Evolutionary conservation across 2,113 vertebrate genomes (phyloP).

Genomic region (Oxygymnocypris stewartii): DNA sequence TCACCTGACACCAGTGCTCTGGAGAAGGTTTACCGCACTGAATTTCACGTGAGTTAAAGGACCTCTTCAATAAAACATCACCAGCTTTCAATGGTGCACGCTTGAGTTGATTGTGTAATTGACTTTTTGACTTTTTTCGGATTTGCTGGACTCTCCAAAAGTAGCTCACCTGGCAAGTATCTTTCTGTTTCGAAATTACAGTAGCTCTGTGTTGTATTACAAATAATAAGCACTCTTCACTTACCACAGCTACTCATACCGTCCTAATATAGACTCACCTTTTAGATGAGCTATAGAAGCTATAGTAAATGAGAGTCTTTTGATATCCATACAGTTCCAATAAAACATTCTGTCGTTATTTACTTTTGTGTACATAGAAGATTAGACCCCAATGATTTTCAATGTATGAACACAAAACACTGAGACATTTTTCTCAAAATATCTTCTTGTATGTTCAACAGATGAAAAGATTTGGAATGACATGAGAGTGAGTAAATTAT

Average conservation of each 20-base stretch:
- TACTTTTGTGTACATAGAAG: neutral
- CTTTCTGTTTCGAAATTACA: conserved; percentile 44
- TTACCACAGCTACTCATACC: conserved; percentile 33
- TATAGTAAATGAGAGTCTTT: neutral
- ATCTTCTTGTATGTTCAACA: neutral
- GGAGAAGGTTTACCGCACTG: conserved; percentile 71
- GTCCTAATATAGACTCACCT: conserved; percentile 10
- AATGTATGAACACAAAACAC: neutral
- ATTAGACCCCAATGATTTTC: neutral
- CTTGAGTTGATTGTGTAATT: conserved; percentile 81
- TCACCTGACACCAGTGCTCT: conserved; percentile 76
- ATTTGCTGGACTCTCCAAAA: conserved; percentile 80
- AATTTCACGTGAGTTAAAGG: conserved; percentile 78
- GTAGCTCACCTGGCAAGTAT: conserved; percentile 75
- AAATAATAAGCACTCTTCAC: conserved; percentile 50
- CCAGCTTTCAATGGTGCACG: conserved; percentile 80
- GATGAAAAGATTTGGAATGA: conserved; percentile 8
- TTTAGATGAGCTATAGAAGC: neutral
- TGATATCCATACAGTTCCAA: neutral
- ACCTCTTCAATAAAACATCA: conserved; percentile 83
- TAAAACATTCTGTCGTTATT: neutral
- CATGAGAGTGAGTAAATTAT: neutral
- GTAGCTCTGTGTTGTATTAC: conserved; percentile 49
- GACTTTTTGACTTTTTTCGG: conserved; percentile 77
- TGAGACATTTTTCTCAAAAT: neutral